A percentile compares a stretch with the other conserved stretches of the same genome.
Evolutionary conservation across 2,113 vertebrate genomes (phyloP).

Genomic region (Menidia beryllina): DNA sequence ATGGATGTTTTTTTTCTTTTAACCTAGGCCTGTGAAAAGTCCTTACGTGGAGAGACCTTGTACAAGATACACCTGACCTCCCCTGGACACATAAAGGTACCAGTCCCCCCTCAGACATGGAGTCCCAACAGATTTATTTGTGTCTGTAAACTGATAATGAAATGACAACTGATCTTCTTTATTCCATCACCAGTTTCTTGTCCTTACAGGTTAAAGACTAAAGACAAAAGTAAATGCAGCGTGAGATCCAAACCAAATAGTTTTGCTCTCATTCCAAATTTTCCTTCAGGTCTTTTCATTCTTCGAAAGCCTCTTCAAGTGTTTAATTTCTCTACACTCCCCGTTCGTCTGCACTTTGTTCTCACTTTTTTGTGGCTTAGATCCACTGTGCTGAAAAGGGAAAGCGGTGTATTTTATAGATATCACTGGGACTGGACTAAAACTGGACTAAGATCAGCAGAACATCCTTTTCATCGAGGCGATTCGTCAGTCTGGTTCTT

Average conservation of each 20-base stretch:
- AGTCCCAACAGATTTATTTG: neutral
- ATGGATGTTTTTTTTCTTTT: conserved; percentile 3
- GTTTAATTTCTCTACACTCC: neutral
- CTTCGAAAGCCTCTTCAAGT: neutral
- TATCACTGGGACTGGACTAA: too few relatives aligned
- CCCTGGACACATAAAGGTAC: conserved; percentile 80
- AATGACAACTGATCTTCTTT: neutral
- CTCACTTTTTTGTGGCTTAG: neutral
- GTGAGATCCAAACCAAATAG: neutral
- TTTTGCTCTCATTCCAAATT: neutral
- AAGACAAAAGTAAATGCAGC: neutral
- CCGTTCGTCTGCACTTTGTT: neutral
- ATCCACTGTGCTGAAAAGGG: neutral
- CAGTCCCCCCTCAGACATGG: too few relatives aligned
- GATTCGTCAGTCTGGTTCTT: neutral
- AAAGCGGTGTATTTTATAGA: neutral
- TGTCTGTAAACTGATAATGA: neutral
- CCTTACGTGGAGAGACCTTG: conserved; percentile 75
- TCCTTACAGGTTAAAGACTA: neutral
- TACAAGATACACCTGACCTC: conserved; percentile 83
- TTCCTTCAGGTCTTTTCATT: neutral
- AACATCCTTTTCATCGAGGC: neutral
- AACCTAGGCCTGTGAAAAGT: conserved; percentile 79
- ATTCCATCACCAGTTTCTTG: neutral
- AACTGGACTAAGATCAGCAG: too few relatives aligned